Conservation (phyloP, 1,140 invertebrate species). For the Drosophila insularis region DNA sequence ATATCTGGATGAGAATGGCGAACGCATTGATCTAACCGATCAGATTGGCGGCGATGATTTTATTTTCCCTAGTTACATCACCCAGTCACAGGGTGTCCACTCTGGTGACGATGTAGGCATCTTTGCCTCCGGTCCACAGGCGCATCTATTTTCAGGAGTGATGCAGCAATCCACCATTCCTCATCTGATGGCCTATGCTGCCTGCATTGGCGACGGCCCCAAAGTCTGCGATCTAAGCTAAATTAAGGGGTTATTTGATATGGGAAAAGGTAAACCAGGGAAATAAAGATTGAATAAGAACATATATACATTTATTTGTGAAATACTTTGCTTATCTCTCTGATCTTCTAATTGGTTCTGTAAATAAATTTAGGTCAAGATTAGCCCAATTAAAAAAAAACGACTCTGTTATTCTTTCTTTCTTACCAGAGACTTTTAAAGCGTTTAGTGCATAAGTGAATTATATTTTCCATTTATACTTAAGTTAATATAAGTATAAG, state of each 20-base stretch:
- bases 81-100: conserved; percentile 84
- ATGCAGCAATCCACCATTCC: conserved; percentile 91
- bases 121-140: conserved; percentile 85
- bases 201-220: conserved; percentile 83
- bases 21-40: conserved; percentile 52
- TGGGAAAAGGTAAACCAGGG: background rate
- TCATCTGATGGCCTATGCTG: conserved; percentile 88
- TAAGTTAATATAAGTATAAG: too few species aligned
- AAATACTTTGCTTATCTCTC: background rate
- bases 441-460: too few species aligned
- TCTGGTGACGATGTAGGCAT: conserved; percentile 88
- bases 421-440: too few species aligned
- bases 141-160: conserved; percentile 88
- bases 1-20: conserved; percentile 65
- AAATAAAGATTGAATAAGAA: conserved; percentile 3
- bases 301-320: background rate
- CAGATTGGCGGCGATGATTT: conserved; percentile 63
- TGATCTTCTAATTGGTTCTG: background rate
- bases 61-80: conserved; percentile 81
- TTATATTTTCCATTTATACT: too few species aligned
- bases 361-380: conserved; percentile 5
- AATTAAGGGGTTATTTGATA: background rate
- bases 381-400: background rate
- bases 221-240: conserved; percentile 49
- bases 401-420: background rate